Evolutionary conservation across 2,113 vertebrate genomes (phyloP).

Genomic region (Menidia beryllina): DNA sequence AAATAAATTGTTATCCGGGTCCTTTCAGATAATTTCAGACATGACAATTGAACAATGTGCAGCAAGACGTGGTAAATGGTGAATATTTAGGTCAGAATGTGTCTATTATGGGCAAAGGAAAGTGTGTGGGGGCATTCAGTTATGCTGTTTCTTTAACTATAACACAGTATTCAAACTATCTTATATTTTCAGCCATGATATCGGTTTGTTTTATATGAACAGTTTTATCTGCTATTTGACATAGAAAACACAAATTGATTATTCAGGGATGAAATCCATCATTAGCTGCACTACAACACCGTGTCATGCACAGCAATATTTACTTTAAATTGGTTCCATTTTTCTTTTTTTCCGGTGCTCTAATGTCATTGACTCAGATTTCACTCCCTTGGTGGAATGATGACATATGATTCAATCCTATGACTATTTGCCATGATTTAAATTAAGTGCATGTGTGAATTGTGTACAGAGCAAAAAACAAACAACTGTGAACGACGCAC

Average conservation of each 20-base stretch:
- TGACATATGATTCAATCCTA: slow-evolving; percentile 12
- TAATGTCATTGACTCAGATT: slow-evolving; percentile 13
- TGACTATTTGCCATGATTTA: slow-evolving; percentile 17
- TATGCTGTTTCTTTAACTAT: too few species aligned
- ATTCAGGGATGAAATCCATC: background rate
- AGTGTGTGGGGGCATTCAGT: too few species aligned
- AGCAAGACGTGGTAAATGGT: too few species aligned
- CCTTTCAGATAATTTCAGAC: too few species aligned
- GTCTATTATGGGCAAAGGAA: too few species aligned
- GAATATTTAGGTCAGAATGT: too few species aligned
- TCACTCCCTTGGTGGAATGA: background rate
- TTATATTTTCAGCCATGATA: background rate
- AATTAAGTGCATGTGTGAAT: slow-evolving; percentile 23
- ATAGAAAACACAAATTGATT: background rate
- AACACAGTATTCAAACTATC: background rate
- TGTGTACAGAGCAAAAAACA: slow-evolving; percentile 24
- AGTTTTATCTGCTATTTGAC: background rate
- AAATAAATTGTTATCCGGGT: too few species aligned
- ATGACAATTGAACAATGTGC: too few species aligned
- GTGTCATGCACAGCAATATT: background rate
- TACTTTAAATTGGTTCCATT: background rate
- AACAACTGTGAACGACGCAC: slow-evolving; percentile 39
- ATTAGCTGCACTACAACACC: background rate
- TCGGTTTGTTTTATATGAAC: background rate
- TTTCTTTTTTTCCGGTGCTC: too few species aligned